phyloP scores from a whole-genome alignment of 2,888 invertebrate genomes.

The Syritta pipiens region DNA sequence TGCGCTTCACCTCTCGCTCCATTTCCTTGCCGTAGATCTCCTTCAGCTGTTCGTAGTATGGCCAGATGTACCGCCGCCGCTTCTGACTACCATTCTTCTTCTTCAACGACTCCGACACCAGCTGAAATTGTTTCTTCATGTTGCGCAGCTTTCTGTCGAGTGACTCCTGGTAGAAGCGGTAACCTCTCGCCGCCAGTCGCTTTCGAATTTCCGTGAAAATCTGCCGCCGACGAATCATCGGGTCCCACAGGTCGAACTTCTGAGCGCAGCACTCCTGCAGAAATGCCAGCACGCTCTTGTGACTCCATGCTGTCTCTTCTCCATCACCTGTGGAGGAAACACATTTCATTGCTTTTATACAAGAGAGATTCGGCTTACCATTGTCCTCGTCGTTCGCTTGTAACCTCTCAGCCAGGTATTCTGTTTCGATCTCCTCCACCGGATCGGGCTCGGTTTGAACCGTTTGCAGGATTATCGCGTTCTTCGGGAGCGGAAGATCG shows the following conservation, averaged over 20 bases:
- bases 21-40: slow-evolving; percentile 19
- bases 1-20: not conserved
- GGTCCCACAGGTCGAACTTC: slow-evolving; percentile 24
- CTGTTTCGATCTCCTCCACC: not conserved
- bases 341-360: too few species aligned
- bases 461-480: not conserved
- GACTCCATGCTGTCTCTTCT: slow-evolving; percentile 26
- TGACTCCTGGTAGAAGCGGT: not conserved
- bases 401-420: not conserved
- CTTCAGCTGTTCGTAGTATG: slow-evolving; percentile 21
- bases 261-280: slow-evolving; percentile 16
- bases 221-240: not conserved
- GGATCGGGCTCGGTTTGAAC: not conserved
- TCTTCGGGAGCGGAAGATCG: slow-evolving; percentile 5
- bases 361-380: not conserved
- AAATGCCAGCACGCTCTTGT: slow-evolving; percentile 9
- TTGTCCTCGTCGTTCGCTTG: not conserved
- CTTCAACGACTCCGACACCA: not conserved
- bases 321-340: not conserved
- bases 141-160: slow-evolving; percentile 49
- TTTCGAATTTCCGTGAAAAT: slow-evolving; percentile 23
- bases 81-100: not conserved
- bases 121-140: slow-evolving; percentile 17
- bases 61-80: slow-evolving; percentile 16
- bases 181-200: slow-evolving; percentile 12